Evolutionary conservation across 2,113 vertebrate species (phyloP).

Genomic region (Ramphastos sulfuratus): DNA sequence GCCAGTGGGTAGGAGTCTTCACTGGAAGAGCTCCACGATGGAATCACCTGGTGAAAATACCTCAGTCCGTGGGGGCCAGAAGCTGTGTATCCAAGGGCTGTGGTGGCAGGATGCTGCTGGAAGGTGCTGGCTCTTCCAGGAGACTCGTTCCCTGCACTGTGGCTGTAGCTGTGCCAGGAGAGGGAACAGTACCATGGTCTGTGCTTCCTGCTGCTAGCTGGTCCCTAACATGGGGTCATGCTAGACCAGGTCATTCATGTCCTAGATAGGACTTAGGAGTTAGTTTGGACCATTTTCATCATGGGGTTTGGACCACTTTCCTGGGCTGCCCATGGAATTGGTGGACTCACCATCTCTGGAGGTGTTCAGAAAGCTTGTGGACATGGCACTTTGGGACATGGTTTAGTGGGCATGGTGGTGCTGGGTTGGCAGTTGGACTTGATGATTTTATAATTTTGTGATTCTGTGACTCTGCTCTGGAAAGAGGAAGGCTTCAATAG

Average conservation of each 20-base stretch:
- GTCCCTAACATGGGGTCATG: not conserved
- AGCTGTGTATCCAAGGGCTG: not conserved
- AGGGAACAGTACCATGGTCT: not conserved
- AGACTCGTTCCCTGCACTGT: not conserved
- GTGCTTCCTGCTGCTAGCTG: not conserved
- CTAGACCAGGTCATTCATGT: not conserved
- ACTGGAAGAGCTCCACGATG: not conserved
- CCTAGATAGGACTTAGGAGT: not conserved
- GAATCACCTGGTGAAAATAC: not conserved
- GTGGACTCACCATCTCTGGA: no score
- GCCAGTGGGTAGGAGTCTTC: not conserved
- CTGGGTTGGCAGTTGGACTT: no score
- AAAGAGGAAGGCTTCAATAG: not conserved
- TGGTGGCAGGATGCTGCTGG: not conserved
- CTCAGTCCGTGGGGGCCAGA: no score
- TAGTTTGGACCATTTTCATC: not conserved
- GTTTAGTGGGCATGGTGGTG: no score
- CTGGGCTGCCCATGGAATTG: no score
- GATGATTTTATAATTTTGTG: no score
- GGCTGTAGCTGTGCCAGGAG: not conserved
- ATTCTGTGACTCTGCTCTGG: not conserved
- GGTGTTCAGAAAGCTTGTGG: no score
- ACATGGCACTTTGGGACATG: no score
- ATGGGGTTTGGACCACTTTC: not conserved
- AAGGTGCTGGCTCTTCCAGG: not conserved